Evolutionary conservation across 2,888 invertebrate genomes (phyloP), one percentile per base, ranked within the genome.

Genomic region (Gandaritis pyraliata): DNA sequence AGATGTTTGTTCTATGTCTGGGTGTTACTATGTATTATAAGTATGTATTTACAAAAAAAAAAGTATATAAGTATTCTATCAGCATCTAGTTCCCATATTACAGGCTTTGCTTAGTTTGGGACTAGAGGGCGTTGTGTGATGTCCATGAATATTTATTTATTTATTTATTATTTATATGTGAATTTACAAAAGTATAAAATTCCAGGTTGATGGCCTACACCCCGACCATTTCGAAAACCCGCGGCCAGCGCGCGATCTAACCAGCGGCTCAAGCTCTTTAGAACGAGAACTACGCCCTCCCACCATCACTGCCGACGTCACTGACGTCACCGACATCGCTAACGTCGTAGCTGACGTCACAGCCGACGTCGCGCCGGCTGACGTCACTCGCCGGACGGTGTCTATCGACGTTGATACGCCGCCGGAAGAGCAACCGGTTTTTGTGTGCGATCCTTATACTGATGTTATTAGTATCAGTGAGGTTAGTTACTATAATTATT

Each of bases 261-360:
- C 84, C 43, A 84, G 85, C 69, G 87, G 80, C 39, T 90, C 90
- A 0, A 88, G 90, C 0, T 91, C 91, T 0, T 73, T 91, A 8
- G 91, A 91, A 65, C 81, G 91, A 0, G 91, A 91, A 60, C 78
- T 90, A n/a, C 77, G 73, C 41, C 66, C 65, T 7, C 49, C 51
- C 15, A 45, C 53, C 33, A 70, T 65, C 43, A 73, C 70, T 8
- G 54, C 48, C 23, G 53, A 47, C 49, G 33, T 33, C 33, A 23
- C 23, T 6, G 6, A 33, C 30, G 48, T 43, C 33, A 43, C 16
- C 6, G 30, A 51, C 39, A 23, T 56, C 13, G n/a, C 33, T 23
- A 45, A 49, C 48, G 52, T 36, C 29, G 30, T 23, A 30, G n/a
- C n/a, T n/a, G 43, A 56, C 46, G 46, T 39, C 13, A 50, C 41